Evolutionary conservation across 2,888 invertebrate species (phyloP), one percentile per base, ranked within the genome.

Genomic region (Drosophila subsilvestris): DNA sequence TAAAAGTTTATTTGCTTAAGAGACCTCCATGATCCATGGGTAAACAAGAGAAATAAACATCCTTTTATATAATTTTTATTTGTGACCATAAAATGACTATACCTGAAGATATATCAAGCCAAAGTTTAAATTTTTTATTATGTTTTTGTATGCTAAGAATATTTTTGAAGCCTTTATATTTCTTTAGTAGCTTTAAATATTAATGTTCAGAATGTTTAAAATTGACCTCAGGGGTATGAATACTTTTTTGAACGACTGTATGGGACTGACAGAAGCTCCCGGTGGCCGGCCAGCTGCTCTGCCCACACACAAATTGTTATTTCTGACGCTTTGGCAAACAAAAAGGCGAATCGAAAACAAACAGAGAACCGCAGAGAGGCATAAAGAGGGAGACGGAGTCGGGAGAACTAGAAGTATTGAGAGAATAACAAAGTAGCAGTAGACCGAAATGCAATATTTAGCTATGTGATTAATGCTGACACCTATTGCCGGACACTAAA

Each of bases 381-480:
- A 14, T 14, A 37, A 14, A 10, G 18, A n/a, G 18, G 14, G 45
- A 12, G 45, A 27, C 9, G 9, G 8, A 7, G 4, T 18, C 18
- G 5, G 2, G 9, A 29, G 29, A 12, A 27, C 18, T 32, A 42
- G 32, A 37, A 18, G 20, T 22, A 45, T 48, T 42, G 10, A 14
- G 53, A 44, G 60, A 56, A 55, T 45, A 66, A 43, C 48, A 62
- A 71, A 78, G 59, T 47, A 58, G 63, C 37, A 37, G 37, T n/a
- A 2, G 6, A n/a, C 32, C 63, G 54, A 66, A 53, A 69, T 72
- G 71, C 80, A 86, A 37, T 70, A 78, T 80, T 71, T 57, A 63
- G 63, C 22, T 48, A 14, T 29, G 63, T 71, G 63, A 71, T 63
- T 71, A 71, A 71, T 48, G 51, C 70, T 32, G 59, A 20, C 20